A percentile compares a stretch with the other conserved stretches of the same genome.
phyloP scores from a whole-genome alignment of 2,113 vertebrate species.

The Zosterops japonicus region DNA sequence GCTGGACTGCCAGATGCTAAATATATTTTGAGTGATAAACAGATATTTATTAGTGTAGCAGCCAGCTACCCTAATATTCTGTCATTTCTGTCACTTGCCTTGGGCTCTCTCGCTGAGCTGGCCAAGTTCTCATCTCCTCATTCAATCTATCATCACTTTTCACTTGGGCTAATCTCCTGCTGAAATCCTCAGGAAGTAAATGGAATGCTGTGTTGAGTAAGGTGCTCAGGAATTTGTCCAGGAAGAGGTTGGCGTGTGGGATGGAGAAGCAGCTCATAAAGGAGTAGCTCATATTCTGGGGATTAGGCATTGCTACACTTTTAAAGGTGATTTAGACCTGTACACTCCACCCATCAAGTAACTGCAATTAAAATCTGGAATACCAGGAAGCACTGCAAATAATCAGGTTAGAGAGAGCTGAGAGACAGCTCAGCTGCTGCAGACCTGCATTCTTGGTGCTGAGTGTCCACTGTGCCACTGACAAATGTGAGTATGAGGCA shows the following conservation, averaged over 20 bases:
- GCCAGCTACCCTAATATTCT: background rate
- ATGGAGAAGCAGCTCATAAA: background rate
- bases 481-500: background rate
- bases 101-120: background rate
- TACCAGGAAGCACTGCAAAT: background rate
- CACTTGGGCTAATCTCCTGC: background rate
- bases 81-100: background rate
- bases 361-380: background rate
- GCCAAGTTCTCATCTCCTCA: background rate
- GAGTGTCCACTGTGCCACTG: background rate
- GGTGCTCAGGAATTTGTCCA: background rate
- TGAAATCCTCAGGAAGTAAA: background rate
- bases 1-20: background rate
- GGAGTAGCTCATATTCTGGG: background rate
- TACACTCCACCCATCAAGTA: background rate
- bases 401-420: background rate
- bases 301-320: slow-evolving; percentile 4
- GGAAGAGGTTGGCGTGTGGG: background rate
- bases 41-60: background rate
- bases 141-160: background rate
- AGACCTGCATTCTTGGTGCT: background rate
- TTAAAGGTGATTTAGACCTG: background rate
- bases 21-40: background rate
- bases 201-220: background rate
- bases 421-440: background rate